Evolutionary conservation across 2,888 invertebrate species (phyloP), one percentile per base, ranked within the genome.

Genomic region (Masnerella sp.): DNA sequence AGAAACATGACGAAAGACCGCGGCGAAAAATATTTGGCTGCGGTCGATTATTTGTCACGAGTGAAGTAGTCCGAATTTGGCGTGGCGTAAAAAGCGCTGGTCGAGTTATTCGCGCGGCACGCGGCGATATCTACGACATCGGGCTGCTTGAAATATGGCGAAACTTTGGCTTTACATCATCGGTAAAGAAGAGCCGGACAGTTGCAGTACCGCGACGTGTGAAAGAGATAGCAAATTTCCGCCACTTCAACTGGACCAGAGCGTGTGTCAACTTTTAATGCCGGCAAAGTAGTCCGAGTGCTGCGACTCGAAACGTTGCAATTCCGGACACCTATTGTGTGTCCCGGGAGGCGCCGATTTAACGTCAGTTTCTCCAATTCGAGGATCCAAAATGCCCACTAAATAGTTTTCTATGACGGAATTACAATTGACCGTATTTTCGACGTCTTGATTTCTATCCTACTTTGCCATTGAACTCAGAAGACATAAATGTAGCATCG

Each of bases 201-300:
- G 74, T 62, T 58, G 52, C 70, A 67, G 71, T 54, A 45, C 58
- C 30, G 61, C 52, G 32, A 32, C 51, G 49, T 17, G 38, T n/a
- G 18, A 17, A 14, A 18, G 51, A 47, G 32, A 51, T n/a, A 51
- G 25, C 34, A 49, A 73, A 75, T 70, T 75, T 77, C 77, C 65
- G 62, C 65, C 65, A 68, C 70, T 65, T 40, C 75, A 77, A 80
- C 75, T 79, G 78, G 71, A 74, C 76, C 74, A 62, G 70, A 49
- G 68, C 76, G 52, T 75, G 76, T 80, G 79, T 80, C 80, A 81
- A 80, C 79, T 82, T 82, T 80, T 80, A 79, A 82, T 80, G 78
- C 75, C 73, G 71, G 74, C n/a, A 36, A 42, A 75, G 58, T 75
- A 65, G 68, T 45, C 40, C 51, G 64, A 75, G 59, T 75, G 62